These are phyloP conservation scores for Sinocyclocheilus grahami DNA, from an alignment of 2,113 vertebrate genomes.

Conservation along the genomic window DNA sequence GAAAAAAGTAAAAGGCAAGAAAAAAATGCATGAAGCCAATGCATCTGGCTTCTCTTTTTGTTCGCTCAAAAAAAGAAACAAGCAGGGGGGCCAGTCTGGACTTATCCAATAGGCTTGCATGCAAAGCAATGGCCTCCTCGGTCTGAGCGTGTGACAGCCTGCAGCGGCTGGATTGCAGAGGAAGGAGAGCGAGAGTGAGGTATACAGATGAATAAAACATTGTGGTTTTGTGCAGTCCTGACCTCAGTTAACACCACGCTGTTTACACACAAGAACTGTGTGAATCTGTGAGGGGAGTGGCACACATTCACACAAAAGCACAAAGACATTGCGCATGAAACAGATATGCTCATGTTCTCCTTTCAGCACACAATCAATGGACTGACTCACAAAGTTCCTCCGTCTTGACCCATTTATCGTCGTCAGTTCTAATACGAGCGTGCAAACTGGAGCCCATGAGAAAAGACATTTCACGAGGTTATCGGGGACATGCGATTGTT, in stretches of 20 bases:
- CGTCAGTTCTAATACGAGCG: neutral
- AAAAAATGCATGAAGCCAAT: neutral
- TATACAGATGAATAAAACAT: constrained; percentile 34
- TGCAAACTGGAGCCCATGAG: neutral
- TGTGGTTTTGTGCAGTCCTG: constrained; percentile 42
- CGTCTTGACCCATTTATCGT: constrained; percentile 17
- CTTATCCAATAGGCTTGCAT: neutral
- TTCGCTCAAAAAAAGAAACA: neutral
- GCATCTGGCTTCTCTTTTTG: constrained; percentile 5
- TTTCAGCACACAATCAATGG: constrained; percentile 18
- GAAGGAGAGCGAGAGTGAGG: neutral
- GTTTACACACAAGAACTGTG: constrained; percentile 38
- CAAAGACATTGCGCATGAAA: neutral
- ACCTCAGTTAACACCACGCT: constrained; percentile 44
- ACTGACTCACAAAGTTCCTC: neutral
- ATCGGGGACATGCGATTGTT: neutral
- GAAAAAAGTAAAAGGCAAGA: no score
- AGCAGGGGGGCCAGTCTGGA: neutral
- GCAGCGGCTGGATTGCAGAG: neutral
- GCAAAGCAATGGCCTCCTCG: neutral
- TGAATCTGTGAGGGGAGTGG: constrained; percentile 16
- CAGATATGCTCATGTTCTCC: constrained; percentile 16
- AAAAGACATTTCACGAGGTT: neutral
- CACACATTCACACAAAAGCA: constrained; percentile 13
- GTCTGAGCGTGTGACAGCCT: constrained; percentile 1